Conservation (phyloP, 1,140 invertebrate species). For the Lasioglossum baleicum region DNA sequence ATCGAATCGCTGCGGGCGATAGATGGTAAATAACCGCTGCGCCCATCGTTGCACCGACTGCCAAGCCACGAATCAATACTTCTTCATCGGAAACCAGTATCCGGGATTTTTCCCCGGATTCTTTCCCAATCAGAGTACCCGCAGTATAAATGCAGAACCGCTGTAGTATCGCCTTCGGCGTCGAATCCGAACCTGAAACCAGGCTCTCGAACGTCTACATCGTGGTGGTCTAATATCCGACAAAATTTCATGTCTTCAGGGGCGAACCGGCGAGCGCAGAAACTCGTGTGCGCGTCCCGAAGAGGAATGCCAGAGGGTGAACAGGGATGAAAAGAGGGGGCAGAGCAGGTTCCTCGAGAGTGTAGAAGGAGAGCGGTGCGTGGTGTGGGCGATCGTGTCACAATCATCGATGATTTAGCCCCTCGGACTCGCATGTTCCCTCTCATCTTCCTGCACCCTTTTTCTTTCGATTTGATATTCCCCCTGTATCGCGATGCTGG, state of each 20-base stretch:
- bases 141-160: neutral
- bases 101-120: neutral
- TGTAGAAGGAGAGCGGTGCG: slow-evolving; percentile 8
- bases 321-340: neutral
- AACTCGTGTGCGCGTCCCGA: neutral
- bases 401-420: slow-evolving; percentile 68
- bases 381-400: slow-evolving; percentile 55
- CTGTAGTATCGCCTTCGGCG: neutral
- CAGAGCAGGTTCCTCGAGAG: neutral
- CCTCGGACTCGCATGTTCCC: slow-evolving; percentile 33
- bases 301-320: slow-evolving; percentile 10
- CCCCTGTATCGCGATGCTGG: neutral
- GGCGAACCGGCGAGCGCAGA: neutral
- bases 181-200: neutral
- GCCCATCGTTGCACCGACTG: neutral
- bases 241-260: neutral
- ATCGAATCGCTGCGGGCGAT: slow-evolving; percentile 9
- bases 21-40: neutral
- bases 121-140: neutral
- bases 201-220: slow-evolving; percentile 1
- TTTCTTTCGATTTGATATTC: slow-evolving; percentile 9
- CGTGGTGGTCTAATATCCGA: slow-evolving; percentile 3
- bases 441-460: slow-evolving; percentile 40
- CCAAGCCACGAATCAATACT: neutral
- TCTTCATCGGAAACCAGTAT: slow-evolving; percentile 29